Conservation (phyloP, 2,113 vertebrate species). For the Numenius arquata region DNA sequence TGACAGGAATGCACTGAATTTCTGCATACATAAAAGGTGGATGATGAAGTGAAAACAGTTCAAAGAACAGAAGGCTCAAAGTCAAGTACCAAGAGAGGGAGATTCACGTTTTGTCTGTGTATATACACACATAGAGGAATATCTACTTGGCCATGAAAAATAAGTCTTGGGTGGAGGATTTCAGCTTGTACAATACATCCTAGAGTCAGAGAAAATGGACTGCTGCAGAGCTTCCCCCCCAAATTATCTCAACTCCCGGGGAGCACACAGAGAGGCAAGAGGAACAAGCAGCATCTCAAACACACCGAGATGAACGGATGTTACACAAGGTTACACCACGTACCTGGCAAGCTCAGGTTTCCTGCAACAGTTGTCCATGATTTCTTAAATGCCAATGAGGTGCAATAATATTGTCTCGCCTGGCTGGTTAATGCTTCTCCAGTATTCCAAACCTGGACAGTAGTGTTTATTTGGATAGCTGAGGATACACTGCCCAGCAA, state of each 20-base stretch:
- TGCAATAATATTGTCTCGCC: background rate
- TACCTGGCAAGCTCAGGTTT: background rate
- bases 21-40: background rate
- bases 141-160: background rate
- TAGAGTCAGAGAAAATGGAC: background rate
- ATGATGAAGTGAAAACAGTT: background rate
- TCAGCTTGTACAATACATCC: background rate
- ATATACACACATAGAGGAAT: background rate
- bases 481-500: background rate
- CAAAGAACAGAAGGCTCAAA: background rate
- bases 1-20: background rate
- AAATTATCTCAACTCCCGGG: background rate
- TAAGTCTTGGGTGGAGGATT: background rate
- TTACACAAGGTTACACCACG: background rate
- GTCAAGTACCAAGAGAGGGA: background rate
- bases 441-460: background rate
- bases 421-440: background rate
- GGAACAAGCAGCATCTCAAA: background rate
- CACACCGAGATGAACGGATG: accelerated
- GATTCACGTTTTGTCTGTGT: background rate
- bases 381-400: background rate
- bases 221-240: background rate
- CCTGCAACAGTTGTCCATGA: background rate
- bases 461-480: background rate
- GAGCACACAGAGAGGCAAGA: background rate